These are phyloP conservation scores for Alaudala cheleensis DNA, from an alignment of 2,113 vertebrate species.

Conservation along the genomic window DNA sequence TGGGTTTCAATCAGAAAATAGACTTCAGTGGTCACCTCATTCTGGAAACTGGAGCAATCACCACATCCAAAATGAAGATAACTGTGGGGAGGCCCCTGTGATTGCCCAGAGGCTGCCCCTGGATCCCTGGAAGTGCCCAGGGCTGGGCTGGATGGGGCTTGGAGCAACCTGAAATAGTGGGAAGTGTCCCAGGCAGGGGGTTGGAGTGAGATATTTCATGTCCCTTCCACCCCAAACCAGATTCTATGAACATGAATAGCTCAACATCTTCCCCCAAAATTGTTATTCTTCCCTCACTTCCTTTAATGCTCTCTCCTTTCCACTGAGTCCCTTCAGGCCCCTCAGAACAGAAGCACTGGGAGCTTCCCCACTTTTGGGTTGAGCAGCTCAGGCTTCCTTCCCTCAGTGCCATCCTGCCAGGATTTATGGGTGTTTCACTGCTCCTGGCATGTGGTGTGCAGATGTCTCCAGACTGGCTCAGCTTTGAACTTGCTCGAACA, in stretches of 20 bases:
- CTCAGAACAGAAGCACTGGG: neutral
- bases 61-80: neutral
- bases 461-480: slow-evolving; percentile 48
- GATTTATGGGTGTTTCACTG: neutral
- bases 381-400: neutral
- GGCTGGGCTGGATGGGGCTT: accelerated
- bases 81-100: neutral
- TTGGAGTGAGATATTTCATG: neutral
- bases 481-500: slow-evolving; percentile 52
- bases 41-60: neutral
- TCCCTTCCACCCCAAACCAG: neutral
- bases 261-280: neutral
- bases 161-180: neutral
- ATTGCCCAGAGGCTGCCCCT: neutral
- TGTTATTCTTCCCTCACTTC: neutral
- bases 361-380: neutral
- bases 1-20: neutral
- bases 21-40: neutral
- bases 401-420: neutral
- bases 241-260: neutral
- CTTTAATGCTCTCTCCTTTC: neutral
- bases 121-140: neutral
- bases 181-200: neutral
- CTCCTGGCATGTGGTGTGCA: slow-evolving; percentile 58
- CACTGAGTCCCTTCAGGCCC: neutral